Base-by-base conservation (phyloP, 2,888 invertebrate species). In the Andrena bicolor region DNA sequence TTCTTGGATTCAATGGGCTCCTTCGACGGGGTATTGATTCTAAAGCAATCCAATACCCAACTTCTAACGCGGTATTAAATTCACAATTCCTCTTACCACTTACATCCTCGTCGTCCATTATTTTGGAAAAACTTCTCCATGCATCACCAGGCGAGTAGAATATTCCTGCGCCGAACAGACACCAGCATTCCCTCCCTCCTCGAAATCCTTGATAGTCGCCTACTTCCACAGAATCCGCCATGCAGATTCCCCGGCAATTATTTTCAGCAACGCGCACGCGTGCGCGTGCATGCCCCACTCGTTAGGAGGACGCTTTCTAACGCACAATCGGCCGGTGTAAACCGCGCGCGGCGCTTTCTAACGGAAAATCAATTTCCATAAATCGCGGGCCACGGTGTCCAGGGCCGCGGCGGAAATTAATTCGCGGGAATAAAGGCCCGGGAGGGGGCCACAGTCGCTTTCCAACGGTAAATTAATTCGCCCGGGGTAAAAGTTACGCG, bases 391-490 rank as follows among this genome's bases (percentile, higher is more conserved):
- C 53, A 10, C 75, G 28, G 49, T 20, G 63, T 26, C 41, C 63
- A 41, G 23, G n/a, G 41, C 23, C 16, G 16, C 20, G 66, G 58
- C 48, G 30, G 30, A 65, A 77, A 69, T 73, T 32, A 78, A 73
- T 73, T 66, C 58, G 64, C 69, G 48, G 56, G 41, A 56, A 56
- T 58, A 58, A 49, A 72, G 61, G 58, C 41, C 5, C 16, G 20
- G 51, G 32, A 16, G 28, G 6, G 28, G 32, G 16, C 1, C 30
- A 1, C 48, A 23, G 60, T 49, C 35, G 80, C 32, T 80, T 80
- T 68, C 58, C 68, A 76, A 82, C 51, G 81, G 71, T 72, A 82
- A 75, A 82, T 82, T 63, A 81, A 82, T 81, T 82, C 81, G 70
- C 35, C 30, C 60, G 2, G 66, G 35, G 60, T 58, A 68, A 71